Percentiles rank a stretch among this genome's conserved stretches.
phyloP scores from a whole-genome alignment of 2,888 invertebrate genomes.

The Colletes collaris region DNA sequence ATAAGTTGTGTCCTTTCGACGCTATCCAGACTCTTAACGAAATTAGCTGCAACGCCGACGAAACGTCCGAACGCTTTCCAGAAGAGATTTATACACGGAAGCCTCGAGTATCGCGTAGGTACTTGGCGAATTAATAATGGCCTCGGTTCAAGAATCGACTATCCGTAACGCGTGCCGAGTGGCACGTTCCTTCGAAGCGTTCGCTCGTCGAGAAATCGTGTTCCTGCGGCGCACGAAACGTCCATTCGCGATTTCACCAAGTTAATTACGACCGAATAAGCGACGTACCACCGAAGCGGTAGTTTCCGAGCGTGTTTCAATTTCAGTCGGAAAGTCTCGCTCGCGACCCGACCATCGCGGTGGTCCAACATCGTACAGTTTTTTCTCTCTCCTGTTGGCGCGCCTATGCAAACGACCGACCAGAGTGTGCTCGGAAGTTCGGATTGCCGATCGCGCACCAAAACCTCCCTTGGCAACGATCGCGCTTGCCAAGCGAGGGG shows the following conservation, averaged over 20 bases:
- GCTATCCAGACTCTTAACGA: no score
- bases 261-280: slow-evolving; percentile 24
- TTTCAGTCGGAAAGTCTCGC: slow-evolving; percentile 38
- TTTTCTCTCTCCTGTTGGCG: slow-evolving; percentile 13
- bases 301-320: slow-evolving; percentile 27
- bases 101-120: no score
- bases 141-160: not conserved
- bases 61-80: no score
- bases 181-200: not conserved
- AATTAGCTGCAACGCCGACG: no score
- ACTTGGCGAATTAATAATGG: no score
- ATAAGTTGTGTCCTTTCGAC: no score
- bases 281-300: not conserved
- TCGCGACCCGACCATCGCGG: slow-evolving; percentile 59
- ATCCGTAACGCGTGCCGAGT: not conserved
- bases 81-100: no score
- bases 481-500: slow-evolving; percentile 43
- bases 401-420: slow-evolving; percentile 67
- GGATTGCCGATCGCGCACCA: slow-evolving; percentile 64
- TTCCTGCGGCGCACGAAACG: not conserved
- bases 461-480: slow-evolving; percentile 66
- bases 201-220: not conserved
- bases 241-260: no score
- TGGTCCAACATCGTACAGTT: slow-evolving; percentile 42
- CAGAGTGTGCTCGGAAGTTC: slow-evolving; percentile 48